These are phyloP conservation scores for Antheraea pernyi DNA, from an alignment of 1,140 invertebrate genomes.

Conservation along the genomic window DNA sequence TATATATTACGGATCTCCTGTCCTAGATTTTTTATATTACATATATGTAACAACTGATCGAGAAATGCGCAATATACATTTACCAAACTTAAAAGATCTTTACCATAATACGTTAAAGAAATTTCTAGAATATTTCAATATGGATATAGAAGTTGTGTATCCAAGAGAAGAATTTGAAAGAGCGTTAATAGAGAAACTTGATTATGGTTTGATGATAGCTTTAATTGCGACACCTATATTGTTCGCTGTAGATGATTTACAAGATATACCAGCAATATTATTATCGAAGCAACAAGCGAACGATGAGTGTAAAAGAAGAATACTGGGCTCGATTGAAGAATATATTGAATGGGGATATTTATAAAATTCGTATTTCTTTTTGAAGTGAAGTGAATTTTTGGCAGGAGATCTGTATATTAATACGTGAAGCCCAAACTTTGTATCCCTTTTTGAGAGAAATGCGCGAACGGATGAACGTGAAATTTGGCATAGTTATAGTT, in stretches of 20 bases:
- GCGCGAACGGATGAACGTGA: too few relatives aligned
- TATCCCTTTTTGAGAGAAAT: too few relatives aligned
- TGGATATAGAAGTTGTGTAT: conserved; percentile 25
- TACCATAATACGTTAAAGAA: conserved; percentile 27
- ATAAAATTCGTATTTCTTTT: background rate
- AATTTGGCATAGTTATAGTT: too few relatives aligned
- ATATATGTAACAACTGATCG: conserved; percentile 27
- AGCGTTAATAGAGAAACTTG: conserved; percentile 26
- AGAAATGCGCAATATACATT: conserved; percentile 19
- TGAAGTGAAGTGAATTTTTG: too few relatives aligned
- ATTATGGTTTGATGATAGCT: conserved; percentile 29
- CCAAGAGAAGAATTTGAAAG: conserved; percentile 29
- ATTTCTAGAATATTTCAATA: conserved; percentile 26
- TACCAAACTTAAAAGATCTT: conserved; percentile 21
- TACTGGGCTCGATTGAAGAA: conserved; percentile 29
- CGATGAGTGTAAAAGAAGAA: background rate
- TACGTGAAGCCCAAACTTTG: too few relatives aligned
- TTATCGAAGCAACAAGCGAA: too few relatives aligned
- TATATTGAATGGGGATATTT: conserved; percentile 35
- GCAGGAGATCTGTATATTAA: too few relatives aligned
- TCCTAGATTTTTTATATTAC: conserved; percentile 31
- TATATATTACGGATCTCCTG: conserved; percentile 33
- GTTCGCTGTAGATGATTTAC: conserved; percentile 24
- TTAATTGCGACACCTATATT: conserved; percentile 20
- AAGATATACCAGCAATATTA: conserved; percentile 7